Evolutionary conservation across 2,113 vertebrate genomes (phyloP).

Genomic region (Amblyornis subalaris): DNA sequence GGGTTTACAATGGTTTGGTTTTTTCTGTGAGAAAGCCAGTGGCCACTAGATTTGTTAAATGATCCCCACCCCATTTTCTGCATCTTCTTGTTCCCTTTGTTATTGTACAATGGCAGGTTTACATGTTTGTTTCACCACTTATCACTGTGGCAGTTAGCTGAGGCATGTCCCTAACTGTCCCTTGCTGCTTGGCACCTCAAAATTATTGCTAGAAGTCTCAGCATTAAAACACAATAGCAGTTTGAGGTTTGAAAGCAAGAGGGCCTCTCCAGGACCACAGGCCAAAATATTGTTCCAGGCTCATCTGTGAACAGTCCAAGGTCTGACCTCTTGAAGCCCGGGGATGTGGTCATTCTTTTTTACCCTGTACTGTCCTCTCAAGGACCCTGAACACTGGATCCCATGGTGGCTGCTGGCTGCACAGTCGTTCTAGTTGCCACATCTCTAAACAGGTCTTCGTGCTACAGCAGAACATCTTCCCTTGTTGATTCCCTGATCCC

Average conservation of each 20-base stretch:
- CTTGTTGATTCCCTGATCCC: neutral
- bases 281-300: neutral
- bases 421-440: neutral
- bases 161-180: neutral
- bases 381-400: neutral
- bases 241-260: neutral
- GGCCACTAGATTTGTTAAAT: neutral
- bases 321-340: neutral
- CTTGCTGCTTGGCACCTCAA: neutral
- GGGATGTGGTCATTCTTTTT: neutral
- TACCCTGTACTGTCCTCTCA: neutral
- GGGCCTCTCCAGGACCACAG: neutral
- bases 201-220: neutral
- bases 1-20: neutral
- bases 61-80: neutral
- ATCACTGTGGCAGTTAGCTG: neutral
- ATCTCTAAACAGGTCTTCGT: neutral
- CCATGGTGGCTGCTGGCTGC: neutral
- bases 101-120: neutral
- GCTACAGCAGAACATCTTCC: neutral
- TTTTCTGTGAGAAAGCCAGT: neutral
- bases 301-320: neutral
- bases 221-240: neutral
- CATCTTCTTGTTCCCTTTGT: neutral
- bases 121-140: neutral